These are phyloP conservation scores for Tachysurus vachellii DNA, from an alignment of 2,113 vertebrate genomes.

Conservation along the genomic window DNA sequence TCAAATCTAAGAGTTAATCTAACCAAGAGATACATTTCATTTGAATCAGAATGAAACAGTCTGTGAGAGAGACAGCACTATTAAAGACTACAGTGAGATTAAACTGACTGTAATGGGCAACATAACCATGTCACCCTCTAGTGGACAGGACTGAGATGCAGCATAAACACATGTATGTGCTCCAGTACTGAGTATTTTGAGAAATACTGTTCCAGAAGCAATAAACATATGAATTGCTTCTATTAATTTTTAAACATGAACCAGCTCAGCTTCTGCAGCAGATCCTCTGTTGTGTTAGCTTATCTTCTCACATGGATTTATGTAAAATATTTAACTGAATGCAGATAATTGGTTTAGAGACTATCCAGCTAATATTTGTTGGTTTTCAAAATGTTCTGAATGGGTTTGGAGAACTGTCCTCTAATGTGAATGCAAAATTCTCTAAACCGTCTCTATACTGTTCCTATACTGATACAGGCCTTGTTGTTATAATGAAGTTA, in stretches of 20 bases:
- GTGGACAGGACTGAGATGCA: neutral
- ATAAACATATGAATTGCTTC: neutral
- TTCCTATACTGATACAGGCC: neutral
- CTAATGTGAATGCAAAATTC: too few relatives aligned
- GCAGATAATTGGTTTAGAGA: neutral
- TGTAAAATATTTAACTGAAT: neutral
- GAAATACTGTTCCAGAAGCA: neutral
- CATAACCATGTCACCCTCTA: constrained; percentile 27
- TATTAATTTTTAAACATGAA: neutral
- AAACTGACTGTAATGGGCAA: neutral
- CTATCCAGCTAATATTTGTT: neutral
- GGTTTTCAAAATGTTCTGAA: neutral
- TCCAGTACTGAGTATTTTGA: neutral
- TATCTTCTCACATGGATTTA: neutral
- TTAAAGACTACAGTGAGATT: neutral
- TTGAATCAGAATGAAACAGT: neutral
- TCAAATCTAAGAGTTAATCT: neutral
- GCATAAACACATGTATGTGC: neutral
- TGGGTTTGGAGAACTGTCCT: too few relatives aligned
- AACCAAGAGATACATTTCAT: neutral
- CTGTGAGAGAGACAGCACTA: neutral
- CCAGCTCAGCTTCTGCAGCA: neutral
- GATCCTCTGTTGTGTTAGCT: too few relatives aligned
- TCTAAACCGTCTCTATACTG: neutral
- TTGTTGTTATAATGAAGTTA: neutral